Conservation (phyloP, 30 jellyfish, hydroid and myxozoan species). For the Hydractinia symbiolongicarpus region DNA sequence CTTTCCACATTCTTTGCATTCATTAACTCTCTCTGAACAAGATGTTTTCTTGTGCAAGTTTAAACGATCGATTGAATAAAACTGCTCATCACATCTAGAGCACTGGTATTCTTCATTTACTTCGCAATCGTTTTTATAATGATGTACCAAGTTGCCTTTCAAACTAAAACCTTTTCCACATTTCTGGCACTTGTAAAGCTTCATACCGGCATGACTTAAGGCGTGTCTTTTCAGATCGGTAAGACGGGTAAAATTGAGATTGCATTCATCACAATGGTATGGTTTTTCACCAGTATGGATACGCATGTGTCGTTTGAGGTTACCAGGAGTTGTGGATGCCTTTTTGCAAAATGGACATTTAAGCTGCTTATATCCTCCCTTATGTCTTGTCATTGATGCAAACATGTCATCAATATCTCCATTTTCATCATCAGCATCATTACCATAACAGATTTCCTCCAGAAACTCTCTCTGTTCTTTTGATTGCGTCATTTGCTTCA, state of each 20-base stretch:
- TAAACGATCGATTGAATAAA: not conserved
- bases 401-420: not conserved
- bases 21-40: not conserved
- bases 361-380: not conserved
- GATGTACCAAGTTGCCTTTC: not conserved
- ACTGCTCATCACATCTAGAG: not conserved
- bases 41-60: constrained; percentile 5
- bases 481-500: not conserved
- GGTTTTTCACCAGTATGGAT: constrained; percentile 15
- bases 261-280: not conserved
- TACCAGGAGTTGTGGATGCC: constrained; percentile 7
- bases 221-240: constrained; percentile 8
- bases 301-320: constrained; percentile 1
- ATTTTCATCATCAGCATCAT: not conserved
- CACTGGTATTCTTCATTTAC: constrained; percentile 11
- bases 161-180: not conserved
- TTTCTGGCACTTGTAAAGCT: not conserved
- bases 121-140: not conserved
- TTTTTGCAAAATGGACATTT: constrained; percentile 2
- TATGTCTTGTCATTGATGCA: not conserved
- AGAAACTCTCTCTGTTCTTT: not conserved
- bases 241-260: constrained; percentile 1
- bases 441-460: not conserved
- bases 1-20: constrained; percentile 10
- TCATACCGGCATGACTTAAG: constrained; percentile 8